Conservation (phyloP, 1,140 invertebrate genomes). For the Euglossa dilemma region DNA sequence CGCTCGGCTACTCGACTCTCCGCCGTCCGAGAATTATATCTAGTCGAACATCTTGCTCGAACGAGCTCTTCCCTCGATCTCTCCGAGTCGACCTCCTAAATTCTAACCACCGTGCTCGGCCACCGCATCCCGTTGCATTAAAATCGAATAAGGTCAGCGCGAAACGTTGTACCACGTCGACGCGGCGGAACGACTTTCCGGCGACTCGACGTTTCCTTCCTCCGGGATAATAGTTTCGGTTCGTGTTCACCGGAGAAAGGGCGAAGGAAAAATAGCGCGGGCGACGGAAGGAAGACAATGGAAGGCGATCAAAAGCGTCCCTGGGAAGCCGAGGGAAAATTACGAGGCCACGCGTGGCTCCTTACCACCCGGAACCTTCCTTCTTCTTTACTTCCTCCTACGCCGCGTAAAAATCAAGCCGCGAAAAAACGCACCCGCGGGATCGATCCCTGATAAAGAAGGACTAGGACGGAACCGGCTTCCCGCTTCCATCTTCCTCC, state of each 20-base stretch:
- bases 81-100: background rate
- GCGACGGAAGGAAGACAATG: conserved; percentile 32
- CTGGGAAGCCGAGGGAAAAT: conserved; percentile 54
- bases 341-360: conserved; percentile 46
- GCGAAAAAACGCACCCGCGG: conserved; percentile 33
- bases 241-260: background rate
- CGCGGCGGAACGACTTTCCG: conserved; percentile 11
- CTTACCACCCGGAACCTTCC: conserved; percentile 23
- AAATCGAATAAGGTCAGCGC: conserved; percentile 19
- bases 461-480: background rate
- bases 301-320: conserved; percentile 49
- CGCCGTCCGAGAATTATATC: background rate
- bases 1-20: background rate
- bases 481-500: background rate
- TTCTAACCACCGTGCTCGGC: background rate
- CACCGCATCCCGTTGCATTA: background rate
- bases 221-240: conserved; percentile 32
- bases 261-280: conserved; percentile 30
- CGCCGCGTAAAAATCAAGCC: conserved; percentile 37
- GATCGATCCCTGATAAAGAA: background rate
- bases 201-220: conserved; percentile 36
- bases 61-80: too few species aligned
- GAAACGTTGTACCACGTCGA: conserved; percentile 17
- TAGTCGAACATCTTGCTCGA: too few species aligned
- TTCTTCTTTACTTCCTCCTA: conserved; percentile 26